A percentile compares a stretch with the other conserved stretches of the same genome.
These are phyloP conservation scores for Diadumene lineata DNA, from an alignment of 92 coral and sea anemone species.

Conservation along the genomic window DNA sequence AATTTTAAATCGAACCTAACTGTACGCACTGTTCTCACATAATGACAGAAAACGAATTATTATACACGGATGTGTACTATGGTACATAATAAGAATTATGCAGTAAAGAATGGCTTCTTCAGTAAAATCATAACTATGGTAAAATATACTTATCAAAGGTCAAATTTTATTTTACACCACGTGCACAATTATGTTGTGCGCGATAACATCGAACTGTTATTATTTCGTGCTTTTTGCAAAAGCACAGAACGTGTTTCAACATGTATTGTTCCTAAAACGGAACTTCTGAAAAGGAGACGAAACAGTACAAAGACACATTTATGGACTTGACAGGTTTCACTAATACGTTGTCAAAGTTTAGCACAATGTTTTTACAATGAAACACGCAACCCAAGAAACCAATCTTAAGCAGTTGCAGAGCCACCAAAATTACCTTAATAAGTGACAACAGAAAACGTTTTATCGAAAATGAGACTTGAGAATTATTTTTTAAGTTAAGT, in stretches of 20 bases:
- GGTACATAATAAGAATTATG: no score
- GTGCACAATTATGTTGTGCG: no score
- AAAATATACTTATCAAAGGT: no score
- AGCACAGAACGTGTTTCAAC: not conserved
- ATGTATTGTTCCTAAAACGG: not conserved
- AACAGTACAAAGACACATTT: not conserved
- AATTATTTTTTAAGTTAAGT: not conserved
- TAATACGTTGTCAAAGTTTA: not conserved
- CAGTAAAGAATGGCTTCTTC: no score
- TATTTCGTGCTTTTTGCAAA: not conserved
- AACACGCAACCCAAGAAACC: not conserved
- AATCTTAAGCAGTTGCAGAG: not conserved
- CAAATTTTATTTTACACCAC: no score
- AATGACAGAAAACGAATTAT: no score
- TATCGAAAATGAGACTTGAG: conserved; percentile 7
- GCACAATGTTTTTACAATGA: not conserved
- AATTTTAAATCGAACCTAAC: no score
- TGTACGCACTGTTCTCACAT: no score
- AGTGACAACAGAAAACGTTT: not conserved
- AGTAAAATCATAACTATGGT: no score
- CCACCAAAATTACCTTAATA: not conserved
- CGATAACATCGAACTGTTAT: conserved; percentile 6
- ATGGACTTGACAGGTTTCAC: not conserved
- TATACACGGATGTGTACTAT: no score
- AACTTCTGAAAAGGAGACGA: not conserved